Evolutionary conservation across 2,888 invertebrate genomes (phyloP).

Genomic region (Sinotaia quadrata): DNA sequence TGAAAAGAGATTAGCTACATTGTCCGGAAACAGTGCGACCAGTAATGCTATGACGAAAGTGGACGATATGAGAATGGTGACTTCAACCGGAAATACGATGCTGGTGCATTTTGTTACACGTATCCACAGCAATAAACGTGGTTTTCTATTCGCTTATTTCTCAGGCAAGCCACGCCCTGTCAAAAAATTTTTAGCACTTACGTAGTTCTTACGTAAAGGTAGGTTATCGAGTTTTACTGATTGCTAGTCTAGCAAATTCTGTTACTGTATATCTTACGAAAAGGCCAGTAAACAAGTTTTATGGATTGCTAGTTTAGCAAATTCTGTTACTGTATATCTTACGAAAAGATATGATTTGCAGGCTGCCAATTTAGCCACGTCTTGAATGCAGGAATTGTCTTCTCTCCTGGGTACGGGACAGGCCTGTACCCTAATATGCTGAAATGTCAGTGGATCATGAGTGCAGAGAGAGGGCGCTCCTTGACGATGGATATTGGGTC

Average conservation of each 20-base stretch:
- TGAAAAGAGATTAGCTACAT: slow-evolving; percentile 85
- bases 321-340: too few relatives aligned
- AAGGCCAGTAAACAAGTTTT: too few relatives aligned
- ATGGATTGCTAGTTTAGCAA: too few relatives aligned
- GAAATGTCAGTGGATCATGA: slow-evolving; percentile 89
- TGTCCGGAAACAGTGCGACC: slow-evolving; percentile 73
- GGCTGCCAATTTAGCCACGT: slow-evolving; percentile 80
- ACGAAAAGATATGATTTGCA: too few relatives aligned
- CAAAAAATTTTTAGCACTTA: too few relatives aligned
- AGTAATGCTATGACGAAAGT: slow-evolving; percentile 58
- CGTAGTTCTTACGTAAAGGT: too few relatives aligned
- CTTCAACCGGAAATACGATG: slow-evolving; percentile 91
- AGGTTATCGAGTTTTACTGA: too few relatives aligned
- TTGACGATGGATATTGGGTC: slow-evolving; percentile 89
- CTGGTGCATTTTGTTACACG: slow-evolving; percentile 74
- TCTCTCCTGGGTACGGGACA: slow-evolving; percentile 90
- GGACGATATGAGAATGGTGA: slow-evolving; percentile 77
- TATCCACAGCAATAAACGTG: slow-evolving; percentile 74
- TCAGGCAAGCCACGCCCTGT: slow-evolving; percentile 79
- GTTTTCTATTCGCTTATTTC: slow-evolving; percentile 89
- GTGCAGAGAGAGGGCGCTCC: slow-evolving; percentile 84
- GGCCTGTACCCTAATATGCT: slow-evolving; percentile 92
- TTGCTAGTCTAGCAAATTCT: too few relatives aligned
- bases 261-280: too few relatives aligned
- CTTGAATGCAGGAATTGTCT: slow-evolving; percentile 87